Base-by-base conservation (phyloP, 2,888 invertebrate genomes). In the Xylocampa areola region DNA sequence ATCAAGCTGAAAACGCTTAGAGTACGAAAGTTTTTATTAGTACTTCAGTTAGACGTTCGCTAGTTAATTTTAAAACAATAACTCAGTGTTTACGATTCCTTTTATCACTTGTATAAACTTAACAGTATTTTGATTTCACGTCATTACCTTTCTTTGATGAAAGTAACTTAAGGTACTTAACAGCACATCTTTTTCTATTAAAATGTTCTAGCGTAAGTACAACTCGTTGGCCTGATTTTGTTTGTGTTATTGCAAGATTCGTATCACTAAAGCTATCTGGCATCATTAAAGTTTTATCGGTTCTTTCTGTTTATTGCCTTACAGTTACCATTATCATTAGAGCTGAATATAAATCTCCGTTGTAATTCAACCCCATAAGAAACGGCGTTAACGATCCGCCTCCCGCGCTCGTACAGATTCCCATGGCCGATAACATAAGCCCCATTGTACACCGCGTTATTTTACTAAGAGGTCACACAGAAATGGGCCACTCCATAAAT, bases 401-500 rank as follows among this genome's bases (percentile, higher is more conserved):
- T 73, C 68, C 76, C 63, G 57, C 59, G 53, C 51, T 63, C 63
- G 51, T 32, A 53, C 61, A 58, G 80, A 78, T 79, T 52, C 71
- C 68, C 75, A 65, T 69, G 60, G 69, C 61, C 66, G 79, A 79
- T 81, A 78, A 77, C 75, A 76, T 72, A 69, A 72, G 68, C 73
- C 73, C 73, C 71, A 72, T 76, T 77, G 75, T 77, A 74, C 68
- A 63, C 54, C 61, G 54, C 65, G 73, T 71, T 84, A 84, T 81
- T 86, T 81, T 79, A 82, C 78, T 60, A 71, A 68, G 77, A 78
- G 85, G 82, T 84, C 84, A 78, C 76, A 70, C 69, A 64, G 72
- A 77, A 75, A 74, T 71, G 73, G 81, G 73, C 68, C 72, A 68
- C 77, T 80, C 81, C 73, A 83, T 85, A 86, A 86, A 87, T 87